Evolutionary conservation across 2,888 invertebrate species (phyloP).

Genomic region (Clunio marinus): DNA sequence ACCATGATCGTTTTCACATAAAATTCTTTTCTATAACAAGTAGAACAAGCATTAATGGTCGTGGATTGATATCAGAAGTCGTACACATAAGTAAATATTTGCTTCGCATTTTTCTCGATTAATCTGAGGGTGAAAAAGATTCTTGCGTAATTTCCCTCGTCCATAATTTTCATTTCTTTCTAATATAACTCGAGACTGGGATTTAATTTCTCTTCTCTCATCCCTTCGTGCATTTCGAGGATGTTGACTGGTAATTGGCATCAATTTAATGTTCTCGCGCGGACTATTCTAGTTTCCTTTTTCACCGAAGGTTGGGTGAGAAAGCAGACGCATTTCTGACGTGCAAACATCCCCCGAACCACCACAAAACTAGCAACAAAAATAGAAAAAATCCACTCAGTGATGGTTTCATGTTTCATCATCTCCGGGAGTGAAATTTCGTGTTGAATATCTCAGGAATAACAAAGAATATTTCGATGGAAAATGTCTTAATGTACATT

Average conservation of each 20-base stretch:
- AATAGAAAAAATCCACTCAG: slow-evolving; percentile 11
- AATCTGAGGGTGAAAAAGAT: not conserved
- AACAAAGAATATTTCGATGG: no score
- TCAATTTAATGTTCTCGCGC: slow-evolving; percentile 36
- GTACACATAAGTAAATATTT: slow-evolving; percentile 4
- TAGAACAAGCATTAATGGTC: not conserved
- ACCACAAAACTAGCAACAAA: not conserved
- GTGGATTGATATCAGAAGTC: slow-evolving; percentile 8
- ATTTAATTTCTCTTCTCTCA: not conserved
- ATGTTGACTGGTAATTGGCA: slow-evolving; percentile 38
- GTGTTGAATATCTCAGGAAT: not conserved
- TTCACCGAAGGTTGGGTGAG: not conserved
- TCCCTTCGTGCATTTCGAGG: no score
- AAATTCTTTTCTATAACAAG: no score
- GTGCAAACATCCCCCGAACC: not conserved
- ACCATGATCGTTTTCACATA: no score
- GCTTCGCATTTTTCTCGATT: not conserved
- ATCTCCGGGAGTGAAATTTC: not conserved
- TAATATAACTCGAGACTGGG: not conserved
- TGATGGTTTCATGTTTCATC: slow-evolving; percentile 33
- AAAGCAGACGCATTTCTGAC: not conserved
- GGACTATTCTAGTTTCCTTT: not conserved
- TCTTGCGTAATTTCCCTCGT: slow-evolving; percentile 9
- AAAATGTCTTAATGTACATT: slow-evolving; percentile 30
- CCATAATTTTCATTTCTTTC: slow-evolving; percentile 18